Conservation (phyloP, 2,797 vertebrate genomes). For the Anguilla obscura region DNA sequence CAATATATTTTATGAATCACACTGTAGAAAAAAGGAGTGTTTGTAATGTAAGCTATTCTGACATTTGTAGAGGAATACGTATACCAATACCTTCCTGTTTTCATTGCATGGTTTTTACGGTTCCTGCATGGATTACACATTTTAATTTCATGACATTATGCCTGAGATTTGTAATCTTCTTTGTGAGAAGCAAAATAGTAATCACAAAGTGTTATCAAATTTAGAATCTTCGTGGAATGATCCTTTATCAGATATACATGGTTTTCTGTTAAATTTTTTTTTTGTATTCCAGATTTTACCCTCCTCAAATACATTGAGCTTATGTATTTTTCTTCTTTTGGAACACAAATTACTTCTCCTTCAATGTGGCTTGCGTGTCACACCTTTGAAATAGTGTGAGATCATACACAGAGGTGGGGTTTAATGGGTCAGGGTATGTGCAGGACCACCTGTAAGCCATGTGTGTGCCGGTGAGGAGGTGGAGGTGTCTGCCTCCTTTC, state of each 20-base stretch:
- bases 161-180: background rate
- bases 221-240: background rate
- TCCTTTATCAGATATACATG: background rate
- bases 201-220: background rate
- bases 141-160: background rate
- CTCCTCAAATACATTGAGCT: background rate
- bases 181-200: background rate
- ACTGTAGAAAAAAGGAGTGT: background rate
- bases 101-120: background rate
- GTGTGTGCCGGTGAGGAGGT: conserved; percentile 13
- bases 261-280: background rate
- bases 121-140: background rate
- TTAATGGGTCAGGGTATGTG: background rate
- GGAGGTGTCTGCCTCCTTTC: conserved; percentile 14
- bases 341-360: conserved; percentile 27
- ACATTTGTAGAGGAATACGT: background rate
- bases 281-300: conserved; percentile 7
- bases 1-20: background rate
- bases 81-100: background rate
- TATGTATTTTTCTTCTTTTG: conserved; percentile 23
- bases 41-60: background rate
- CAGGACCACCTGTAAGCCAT: conserved; percentile 31
- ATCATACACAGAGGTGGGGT: background rate
- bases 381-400: conserved; percentile 12
- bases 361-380: conserved; percentile 14